These are phyloP conservation scores for Oncorhynchus keta DNA, from an alignment of 2,113 vertebrate species.

Conservation along the genomic window DNA sequence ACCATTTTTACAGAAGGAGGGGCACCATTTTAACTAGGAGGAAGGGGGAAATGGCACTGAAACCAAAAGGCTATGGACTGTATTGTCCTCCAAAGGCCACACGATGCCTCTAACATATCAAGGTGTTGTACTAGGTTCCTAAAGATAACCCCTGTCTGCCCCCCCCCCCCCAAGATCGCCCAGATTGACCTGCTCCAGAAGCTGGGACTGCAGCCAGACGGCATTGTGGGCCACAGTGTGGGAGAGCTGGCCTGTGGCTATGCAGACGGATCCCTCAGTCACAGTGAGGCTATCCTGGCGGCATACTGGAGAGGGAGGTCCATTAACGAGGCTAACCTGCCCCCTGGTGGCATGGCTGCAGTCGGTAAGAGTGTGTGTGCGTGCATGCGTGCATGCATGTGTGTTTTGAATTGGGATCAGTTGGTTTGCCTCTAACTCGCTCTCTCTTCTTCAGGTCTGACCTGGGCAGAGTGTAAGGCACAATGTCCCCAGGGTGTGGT, in stretches of 20 bases:
- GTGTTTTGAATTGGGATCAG: background rate
- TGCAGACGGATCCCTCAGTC: slow-evolving; percentile 87
- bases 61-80: too few relatives aligned
- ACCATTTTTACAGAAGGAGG: background rate
- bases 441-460: slow-evolving; percentile 76
- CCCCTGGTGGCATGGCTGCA: slow-evolving; percentile 91
- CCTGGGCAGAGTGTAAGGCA: slow-evolving; percentile 88
- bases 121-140: too few relatives aligned
- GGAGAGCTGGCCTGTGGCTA: slow-evolving; percentile 97
- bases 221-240: slow-evolving; percentile 92
- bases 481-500: slow-evolving; percentile 87
- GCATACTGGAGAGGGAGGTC: slow-evolving; percentile 94
- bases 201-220: slow-evolving; percentile 85
- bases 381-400: too few relatives aligned
- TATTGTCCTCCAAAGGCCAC: background rate
- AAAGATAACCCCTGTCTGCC: background rate
- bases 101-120: too few relatives aligned
- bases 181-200: slow-evolving; percentile 87
- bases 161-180: slow-evolving; percentile 79
- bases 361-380: slow-evolving; percentile 77
- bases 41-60: too few relatives aligned
- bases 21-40: too few relatives aligned
- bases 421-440: background rate
- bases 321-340: slow-evolving; percentile 87
- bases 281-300: slow-evolving; percentile 82